Conservation (phyloP, 2,113 vertebrate genomes). For the Chrysochloris asiatica region DNA sequence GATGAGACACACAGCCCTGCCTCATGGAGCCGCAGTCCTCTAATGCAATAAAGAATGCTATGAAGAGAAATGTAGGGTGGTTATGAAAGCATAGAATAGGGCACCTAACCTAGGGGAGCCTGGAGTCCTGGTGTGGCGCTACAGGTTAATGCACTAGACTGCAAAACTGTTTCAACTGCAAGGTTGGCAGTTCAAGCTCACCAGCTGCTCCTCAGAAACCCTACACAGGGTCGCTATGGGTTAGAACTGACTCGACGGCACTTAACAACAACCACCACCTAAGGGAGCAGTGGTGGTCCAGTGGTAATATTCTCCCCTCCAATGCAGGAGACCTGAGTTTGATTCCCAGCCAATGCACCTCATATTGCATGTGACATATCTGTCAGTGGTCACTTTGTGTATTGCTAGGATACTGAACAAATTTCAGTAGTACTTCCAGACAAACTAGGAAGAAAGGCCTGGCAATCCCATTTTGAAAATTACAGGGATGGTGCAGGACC, state of each 20-base stretch:
- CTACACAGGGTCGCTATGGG: neutral
- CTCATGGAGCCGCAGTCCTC: neutral
- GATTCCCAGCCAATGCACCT: neutral
- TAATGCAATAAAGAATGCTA: neutral
- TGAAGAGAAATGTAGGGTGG: neutral
- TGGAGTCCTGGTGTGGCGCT: too few relatives aligned
- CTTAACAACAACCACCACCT: too few relatives aligned
- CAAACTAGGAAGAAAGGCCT: neutral
- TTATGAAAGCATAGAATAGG: neutral
- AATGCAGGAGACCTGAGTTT: neutral
- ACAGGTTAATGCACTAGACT: too few relatives aligned
- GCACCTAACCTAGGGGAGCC: neutral
- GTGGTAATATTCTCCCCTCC: neutral
- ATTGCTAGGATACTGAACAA: neutral
- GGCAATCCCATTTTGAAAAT: neutral
- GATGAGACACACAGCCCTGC: rapidly evolving
- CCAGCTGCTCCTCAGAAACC: too few relatives aligned
- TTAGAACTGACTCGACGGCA: neutral
- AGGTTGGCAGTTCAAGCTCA: too few relatives aligned
- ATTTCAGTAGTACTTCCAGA: neutral
- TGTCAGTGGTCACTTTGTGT: neutral
- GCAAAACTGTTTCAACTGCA: too few relatives aligned
- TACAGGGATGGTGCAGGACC: neutral
- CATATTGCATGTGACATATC: too few relatives aligned
- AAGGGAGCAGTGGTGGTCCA: neutral